These are phyloP conservation scores for Dasysyrphus albostriatus DNA, from an alignment of 2,888 invertebrate genomes.

Conservation along the genomic window DNA sequence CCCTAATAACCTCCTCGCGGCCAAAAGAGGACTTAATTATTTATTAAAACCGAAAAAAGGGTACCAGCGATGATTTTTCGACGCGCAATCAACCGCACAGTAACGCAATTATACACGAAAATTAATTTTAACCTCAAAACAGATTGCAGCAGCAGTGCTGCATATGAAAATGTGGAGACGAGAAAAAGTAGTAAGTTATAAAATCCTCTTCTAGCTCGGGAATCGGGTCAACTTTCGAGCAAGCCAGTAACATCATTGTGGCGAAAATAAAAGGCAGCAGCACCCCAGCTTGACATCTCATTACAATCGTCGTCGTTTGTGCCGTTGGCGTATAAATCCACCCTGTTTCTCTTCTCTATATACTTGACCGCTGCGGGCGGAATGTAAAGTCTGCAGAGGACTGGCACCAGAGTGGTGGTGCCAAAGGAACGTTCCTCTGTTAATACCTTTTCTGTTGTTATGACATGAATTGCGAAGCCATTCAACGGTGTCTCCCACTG, in stretches of 20 bases:
- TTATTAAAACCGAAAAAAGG: slow-evolving; percentile 25
- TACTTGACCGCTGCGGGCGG: slow-evolving; percentile 70
- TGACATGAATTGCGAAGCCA: slow-evolving; percentile 67
- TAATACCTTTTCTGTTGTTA: slow-evolving; percentile 57
- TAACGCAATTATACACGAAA: slow-evolving; percentile 48
- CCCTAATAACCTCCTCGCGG: slow-evolving; percentile 15
- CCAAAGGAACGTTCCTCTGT: slow-evolving; percentile 43
- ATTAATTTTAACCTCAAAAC: slow-evolving; percentile 55
- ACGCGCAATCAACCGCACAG: slow-evolving; percentile 30
- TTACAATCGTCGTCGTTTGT: slow-evolving; percentile 42
- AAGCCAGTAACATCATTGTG: slow-evolving; percentile 48
- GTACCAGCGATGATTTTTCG: slow-evolving; percentile 33
- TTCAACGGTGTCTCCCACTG: slow-evolving; percentile 61
- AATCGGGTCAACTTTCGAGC: slow-evolving; percentile 53
- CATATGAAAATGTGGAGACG: slow-evolving; percentile 20
- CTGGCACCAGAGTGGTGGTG: slow-evolving; percentile 1
- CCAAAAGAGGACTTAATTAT: slow-evolving; percentile 49
- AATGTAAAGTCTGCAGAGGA: slow-evolving; percentile 43
- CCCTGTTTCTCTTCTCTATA: slow-evolving; percentile 45
- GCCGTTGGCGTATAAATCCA: slow-evolving; percentile 24
- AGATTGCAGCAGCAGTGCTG: slow-evolving; percentile 33
- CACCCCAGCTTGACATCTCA: slow-evolving; percentile 46
- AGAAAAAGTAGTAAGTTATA: neutral
- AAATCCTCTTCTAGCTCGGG: slow-evolving; percentile 14
- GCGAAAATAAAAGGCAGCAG: slow-evolving; percentile 47